phyloP scores from a whole-genome alignment of 1,140 invertebrate species.

The Drusus annulatus region DNA sequence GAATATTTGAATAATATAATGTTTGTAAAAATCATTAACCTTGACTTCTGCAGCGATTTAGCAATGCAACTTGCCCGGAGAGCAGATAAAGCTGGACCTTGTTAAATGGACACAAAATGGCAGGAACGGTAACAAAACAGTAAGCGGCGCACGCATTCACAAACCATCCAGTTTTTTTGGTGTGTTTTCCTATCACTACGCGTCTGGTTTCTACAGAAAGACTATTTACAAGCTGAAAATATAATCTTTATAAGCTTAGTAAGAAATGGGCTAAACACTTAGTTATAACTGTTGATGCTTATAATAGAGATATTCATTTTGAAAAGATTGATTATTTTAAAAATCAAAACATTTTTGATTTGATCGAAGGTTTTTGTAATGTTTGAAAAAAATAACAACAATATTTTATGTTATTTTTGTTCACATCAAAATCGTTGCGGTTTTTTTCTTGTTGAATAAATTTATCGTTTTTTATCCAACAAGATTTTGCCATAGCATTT shows the following conservation, averaged over 20 bases:
- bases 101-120: slow-evolving; percentile 82
- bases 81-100: slow-evolving; percentile 90
- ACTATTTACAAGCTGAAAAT: slow-evolving; percentile 81
- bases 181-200: slow-evolving; percentile 84
- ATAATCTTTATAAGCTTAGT: slow-evolving; percentile 50
- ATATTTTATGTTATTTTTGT: no score
- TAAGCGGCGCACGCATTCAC: slow-evolving; percentile 96
- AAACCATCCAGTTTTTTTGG: slow-evolving; percentile 86
- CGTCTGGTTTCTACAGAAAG: slow-evolving; percentile 82
- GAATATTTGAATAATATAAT: neutral
- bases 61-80: slow-evolving; percentile 89
- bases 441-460: no score
- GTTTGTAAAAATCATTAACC: slow-evolving; percentile 70
- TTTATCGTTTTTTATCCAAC: no score
- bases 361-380: no score
- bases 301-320: no score
- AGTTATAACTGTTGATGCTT: no score
- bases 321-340: no score
- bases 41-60: slow-evolving; percentile 94
- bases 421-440: no score
- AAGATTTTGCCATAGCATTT: no score
- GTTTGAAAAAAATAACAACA: no score
- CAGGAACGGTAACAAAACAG: slow-evolving; percentile 96
- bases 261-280: no score
- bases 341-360: no score